Evolutionary conservation across 2,888 invertebrate genomes (phyloP).

Genomic region (Antheraea assamensis): DNA sequence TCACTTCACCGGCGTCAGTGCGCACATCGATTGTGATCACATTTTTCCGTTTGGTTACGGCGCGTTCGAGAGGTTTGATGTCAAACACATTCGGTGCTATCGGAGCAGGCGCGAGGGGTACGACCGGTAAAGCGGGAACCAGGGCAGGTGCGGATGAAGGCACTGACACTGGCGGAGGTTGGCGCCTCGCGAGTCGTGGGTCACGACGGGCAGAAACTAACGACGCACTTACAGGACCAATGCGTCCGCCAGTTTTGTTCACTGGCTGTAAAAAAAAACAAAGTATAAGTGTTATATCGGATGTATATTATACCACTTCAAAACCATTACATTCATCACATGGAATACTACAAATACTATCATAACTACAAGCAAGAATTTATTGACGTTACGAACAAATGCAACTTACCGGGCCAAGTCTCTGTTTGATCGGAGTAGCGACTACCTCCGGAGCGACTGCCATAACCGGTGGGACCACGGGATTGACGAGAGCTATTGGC

Average conservation of each 20-base stretch:
- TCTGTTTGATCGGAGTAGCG: constrained; percentile 55
- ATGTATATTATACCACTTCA: neutral
- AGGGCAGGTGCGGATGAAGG: constrained; percentile 46
- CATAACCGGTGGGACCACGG: constrained; percentile 36
- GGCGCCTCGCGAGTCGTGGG: constrained; percentile 49
- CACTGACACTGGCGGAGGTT: constrained; percentile 21
- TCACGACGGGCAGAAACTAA: constrained; percentile 60
- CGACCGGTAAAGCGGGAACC: constrained; percentile 23
- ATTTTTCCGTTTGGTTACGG: constrained; percentile 70
- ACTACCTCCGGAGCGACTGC: constrained; percentile 31
- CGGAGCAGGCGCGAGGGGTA: constrained; percentile 34
- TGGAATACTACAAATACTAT: neutral
- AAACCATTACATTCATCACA: too few species aligned
- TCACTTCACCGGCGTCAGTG: constrained; percentile 35
- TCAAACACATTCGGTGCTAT: constrained; percentile 73
- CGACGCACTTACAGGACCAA: constrained; percentile 65
- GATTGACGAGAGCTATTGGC: constrained; percentile 44
- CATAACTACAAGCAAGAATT: neutral
- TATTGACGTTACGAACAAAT: neutral
- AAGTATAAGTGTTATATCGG: neutral
- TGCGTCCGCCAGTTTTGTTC: constrained; percentile 56
- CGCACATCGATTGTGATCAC: constrained; percentile 75
- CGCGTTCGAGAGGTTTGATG: constrained; percentile 72
- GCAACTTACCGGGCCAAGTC: constrained; percentile 72
- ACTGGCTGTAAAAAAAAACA: constrained; percentile 61